A percentile compares a stretch with the other conserved stretches of the same genome.
These are phyloP conservation scores for Hydrolagus affinis DNA, from an alignment of 2,113 vertebrate species.

Conservation along the genomic window DNA sequence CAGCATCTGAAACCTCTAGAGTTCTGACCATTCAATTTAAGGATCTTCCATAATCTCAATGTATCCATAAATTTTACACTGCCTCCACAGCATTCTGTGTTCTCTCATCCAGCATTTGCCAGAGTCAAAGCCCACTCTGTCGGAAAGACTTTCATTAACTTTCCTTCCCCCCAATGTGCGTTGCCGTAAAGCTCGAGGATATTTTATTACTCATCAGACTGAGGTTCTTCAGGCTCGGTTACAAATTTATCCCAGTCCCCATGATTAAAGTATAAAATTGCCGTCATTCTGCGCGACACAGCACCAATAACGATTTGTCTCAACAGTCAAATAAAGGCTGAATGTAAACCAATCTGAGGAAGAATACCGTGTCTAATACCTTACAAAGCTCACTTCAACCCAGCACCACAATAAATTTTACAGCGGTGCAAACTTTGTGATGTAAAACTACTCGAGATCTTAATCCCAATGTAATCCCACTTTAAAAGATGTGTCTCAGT, in stretches of 20 bases:
- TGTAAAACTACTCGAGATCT: not conserved
- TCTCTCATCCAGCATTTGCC: not conserved
- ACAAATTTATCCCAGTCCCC: conserved; percentile 20
- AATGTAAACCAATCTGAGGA: conserved; percentile 30
- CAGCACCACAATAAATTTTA: conserved; percentile 21
- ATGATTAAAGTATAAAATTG: conserved; percentile 29
- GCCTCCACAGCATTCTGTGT: not conserved
- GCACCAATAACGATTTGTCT: conserved; percentile 22
- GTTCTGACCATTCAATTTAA: not conserved
- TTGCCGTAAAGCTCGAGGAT: not conserved
- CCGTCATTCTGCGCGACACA: not conserved
- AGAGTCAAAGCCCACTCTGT: no score
- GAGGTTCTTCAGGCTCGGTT: not conserved
- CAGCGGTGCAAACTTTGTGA: conserved; percentile 11
- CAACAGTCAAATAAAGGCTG: conserved; percentile 24
- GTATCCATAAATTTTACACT: not conserved
- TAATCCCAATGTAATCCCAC: conserved; percentile 17
- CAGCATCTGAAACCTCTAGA: no score
- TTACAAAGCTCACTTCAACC: not conserved
- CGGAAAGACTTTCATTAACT: not conserved
- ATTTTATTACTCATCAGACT: conserved; percentile 28
- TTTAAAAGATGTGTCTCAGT: not conserved
- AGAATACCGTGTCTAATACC: conserved; percentile 20
- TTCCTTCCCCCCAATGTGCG: not conserved
- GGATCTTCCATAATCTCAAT: not conserved